phyloP scores from a whole-genome alignment of 2,888 invertebrate genomes.

The Litoditis marina region DNA sequence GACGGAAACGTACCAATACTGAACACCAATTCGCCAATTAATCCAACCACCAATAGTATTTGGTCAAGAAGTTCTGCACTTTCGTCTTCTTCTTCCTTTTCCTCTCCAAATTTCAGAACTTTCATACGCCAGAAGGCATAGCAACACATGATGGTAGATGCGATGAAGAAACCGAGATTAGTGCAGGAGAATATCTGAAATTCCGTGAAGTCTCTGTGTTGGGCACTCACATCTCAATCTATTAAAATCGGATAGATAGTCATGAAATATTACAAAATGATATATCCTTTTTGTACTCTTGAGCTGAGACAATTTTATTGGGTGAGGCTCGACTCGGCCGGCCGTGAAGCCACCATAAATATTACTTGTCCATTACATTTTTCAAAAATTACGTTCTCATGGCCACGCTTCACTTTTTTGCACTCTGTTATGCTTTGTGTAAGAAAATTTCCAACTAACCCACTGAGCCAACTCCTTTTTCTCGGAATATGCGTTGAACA shows the following conservation, averaged over 20 bases:
- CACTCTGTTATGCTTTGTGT: not conserved
- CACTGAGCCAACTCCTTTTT: slow-evolving; percentile 37
- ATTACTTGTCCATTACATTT: too few relatives aligned
- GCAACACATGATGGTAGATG: slow-evolving; percentile 34
- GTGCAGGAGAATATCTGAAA: slow-evolving; percentile 47
- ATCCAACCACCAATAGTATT: slow-evolving; percentile 43
- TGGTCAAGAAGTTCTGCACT: slow-evolving; percentile 45
- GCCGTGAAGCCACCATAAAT: too few relatives aligned
- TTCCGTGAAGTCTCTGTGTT: too few relatives aligned
- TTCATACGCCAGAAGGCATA: slow-evolving; percentile 45
- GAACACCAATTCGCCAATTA: slow-evolving; percentile 44
- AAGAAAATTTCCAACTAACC: slow-evolving; percentile 20
- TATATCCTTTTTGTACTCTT: too few relatives aligned
- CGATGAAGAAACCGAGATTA: slow-evolving; percentile 36
- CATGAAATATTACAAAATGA: too few relatives aligned
- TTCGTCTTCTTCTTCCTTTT: slow-evolving; percentile 40
- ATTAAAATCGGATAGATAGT: too few relatives aligned
- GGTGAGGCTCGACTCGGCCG: too few relatives aligned
- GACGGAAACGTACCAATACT: slow-evolving; percentile 29
- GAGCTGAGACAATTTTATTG: too few relatives aligned
- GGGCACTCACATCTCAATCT: too few relatives aligned
- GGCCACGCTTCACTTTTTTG: not conserved
- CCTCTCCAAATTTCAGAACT: slow-evolving; percentile 37
- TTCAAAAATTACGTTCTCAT: too few relatives aligned
- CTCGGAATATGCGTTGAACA: slow-evolving; percentile 44